Evolutionary conservation across 2,888 invertebrate genomes (phyloP).

Genomic region (Aspidiotus rigidus): DNA sequence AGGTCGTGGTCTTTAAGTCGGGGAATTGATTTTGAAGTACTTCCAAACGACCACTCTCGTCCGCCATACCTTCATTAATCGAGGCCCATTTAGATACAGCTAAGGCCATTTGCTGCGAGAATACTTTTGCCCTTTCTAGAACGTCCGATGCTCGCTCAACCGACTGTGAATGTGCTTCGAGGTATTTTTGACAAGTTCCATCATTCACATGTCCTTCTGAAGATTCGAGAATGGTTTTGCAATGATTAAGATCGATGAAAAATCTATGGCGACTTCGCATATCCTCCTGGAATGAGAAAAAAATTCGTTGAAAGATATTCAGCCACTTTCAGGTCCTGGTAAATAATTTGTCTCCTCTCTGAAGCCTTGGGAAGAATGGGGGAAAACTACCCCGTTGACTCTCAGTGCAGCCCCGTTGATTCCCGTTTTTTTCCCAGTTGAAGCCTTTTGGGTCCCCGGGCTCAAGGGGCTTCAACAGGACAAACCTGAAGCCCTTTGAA

Average conservation of each 20-base stretch:
- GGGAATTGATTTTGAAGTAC: constrained; percentile 77
- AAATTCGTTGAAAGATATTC: constrained; percentile 11
- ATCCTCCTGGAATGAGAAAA: constrained; percentile 45
- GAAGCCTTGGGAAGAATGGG: background rate
- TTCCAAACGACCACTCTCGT: constrained; percentile 72
- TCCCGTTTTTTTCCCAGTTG: too few species aligned
- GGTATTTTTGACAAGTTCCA: constrained; percentile 65
- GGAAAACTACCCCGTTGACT: background rate
- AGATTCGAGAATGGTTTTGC: constrained; percentile 75
- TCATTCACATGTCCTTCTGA: constrained; percentile 72
- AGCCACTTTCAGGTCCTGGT: background rate
- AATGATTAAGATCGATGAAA: constrained; percentile 79
- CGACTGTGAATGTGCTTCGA: constrained; percentile 63
- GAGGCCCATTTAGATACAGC: constrained; percentile 77
- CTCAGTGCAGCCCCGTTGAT: too few species aligned
- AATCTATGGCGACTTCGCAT: constrained; percentile 82
- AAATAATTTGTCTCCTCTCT: background rate
- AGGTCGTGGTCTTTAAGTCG: constrained; percentile 67
- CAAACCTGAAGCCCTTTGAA: too few species aligned
- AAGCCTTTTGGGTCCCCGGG: too few species aligned
- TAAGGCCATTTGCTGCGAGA: constrained; percentile 72
- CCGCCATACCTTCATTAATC: constrained; percentile 69
- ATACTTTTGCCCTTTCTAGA: constrained; percentile 68
- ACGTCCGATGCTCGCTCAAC: constrained; percentile 66
- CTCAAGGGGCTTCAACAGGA: too few species aligned